Evolutionary conservation across 2,888 invertebrate species (phyloP).

Genomic region (Horisme vitalbata): DNA sequence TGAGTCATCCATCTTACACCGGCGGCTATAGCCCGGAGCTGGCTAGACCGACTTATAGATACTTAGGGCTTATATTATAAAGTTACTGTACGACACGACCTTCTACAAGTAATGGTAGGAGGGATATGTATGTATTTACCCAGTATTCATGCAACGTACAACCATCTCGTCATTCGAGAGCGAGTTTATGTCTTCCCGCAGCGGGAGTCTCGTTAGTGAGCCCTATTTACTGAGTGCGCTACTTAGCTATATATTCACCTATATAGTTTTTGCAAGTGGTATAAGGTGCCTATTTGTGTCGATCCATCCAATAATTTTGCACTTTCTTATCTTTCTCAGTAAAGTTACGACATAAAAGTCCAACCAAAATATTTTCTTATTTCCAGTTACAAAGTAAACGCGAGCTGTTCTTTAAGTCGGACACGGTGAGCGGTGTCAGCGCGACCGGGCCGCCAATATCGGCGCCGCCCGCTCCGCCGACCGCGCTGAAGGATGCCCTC

Average conservation of each 20-base stretch:
- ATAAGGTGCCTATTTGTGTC: background rate
- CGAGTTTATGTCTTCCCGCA: conserved; percentile 49
- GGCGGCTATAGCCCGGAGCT: conserved; percentile 49
- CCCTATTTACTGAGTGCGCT: conserved; percentile 28
- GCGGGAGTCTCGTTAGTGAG: conserved; percentile 48
- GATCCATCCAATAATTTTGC: too few species aligned
- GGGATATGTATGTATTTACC: conserved; percentile 20
- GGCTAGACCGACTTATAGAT: conserved; percentile 47
- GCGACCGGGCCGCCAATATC: conserved; percentile 61
- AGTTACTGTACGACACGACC: conserved; percentile 24
- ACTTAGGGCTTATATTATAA: conserved; percentile 9
- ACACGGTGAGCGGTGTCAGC: conserved; percentile 81
- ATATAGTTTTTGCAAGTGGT: conserved; percentile 22
- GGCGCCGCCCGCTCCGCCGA: conserved; percentile 77
- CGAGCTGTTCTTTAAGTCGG: conserved; percentile 93
- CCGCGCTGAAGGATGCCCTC: conserved; percentile 78
- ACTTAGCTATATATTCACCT: conserved; percentile 11
- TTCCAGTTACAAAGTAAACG: conserved; percentile 91
- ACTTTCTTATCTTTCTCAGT: too few species aligned
- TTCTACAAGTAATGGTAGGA: too few species aligned
- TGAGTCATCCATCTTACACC: conserved; percentile 71
- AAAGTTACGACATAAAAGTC: background rate
- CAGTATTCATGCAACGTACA: conserved; percentile 28
- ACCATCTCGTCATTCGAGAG: conserved; percentile 39
- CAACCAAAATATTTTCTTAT: conserved; percentile 30